Evolutionary conservation across 2,113 vertebrate genomes (phyloP).

Genomic region (Gavialis gangeticus): DNA sequence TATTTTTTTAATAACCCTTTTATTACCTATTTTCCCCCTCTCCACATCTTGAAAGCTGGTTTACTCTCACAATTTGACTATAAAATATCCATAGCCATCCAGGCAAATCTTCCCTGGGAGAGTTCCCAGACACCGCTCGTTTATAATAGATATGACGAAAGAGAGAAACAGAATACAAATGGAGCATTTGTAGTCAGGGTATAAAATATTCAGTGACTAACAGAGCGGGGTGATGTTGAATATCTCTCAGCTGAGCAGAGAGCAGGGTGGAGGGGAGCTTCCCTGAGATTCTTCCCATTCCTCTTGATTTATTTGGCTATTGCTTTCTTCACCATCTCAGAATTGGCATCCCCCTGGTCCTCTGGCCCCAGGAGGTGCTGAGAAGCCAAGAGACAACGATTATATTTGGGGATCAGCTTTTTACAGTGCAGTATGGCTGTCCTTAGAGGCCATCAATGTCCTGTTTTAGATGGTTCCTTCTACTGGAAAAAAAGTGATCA

Average conservation of each 20-base stretch:
- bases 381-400: neutral
- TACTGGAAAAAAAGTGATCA: neutral
- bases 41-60: constrained; percentile 68
- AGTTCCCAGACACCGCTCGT: constrained; percentile 73
- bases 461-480: neutral
- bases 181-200: constrained; percentile 51
- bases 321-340: neutral
- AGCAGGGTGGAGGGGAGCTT: constrained; percentile 49
- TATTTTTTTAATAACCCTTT: constrained; percentile 76
- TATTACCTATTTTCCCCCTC: constrained; percentile 49
- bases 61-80: constrained; percentile 72
- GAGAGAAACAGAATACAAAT: constrained; percentile 76
- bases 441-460: neutral
- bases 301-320: constrained; percentile 59
- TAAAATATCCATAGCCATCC: constrained; percentile 77
- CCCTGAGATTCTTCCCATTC: constrained; percentile 5
- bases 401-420: neutral
- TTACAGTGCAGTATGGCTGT: neutral
- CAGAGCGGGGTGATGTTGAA: constrained; percentile 54
- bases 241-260: constrained; percentile 53
- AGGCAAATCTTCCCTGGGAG: constrained; percentile 78
- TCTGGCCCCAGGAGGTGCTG: neutral
- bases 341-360: neutral
- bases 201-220: constrained; percentile 75
- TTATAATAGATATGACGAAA: constrained; percentile 79